phyloP scores from a whole-genome alignment of 2,113 vertebrate species.

The Tupaia chinensis region DNA sequence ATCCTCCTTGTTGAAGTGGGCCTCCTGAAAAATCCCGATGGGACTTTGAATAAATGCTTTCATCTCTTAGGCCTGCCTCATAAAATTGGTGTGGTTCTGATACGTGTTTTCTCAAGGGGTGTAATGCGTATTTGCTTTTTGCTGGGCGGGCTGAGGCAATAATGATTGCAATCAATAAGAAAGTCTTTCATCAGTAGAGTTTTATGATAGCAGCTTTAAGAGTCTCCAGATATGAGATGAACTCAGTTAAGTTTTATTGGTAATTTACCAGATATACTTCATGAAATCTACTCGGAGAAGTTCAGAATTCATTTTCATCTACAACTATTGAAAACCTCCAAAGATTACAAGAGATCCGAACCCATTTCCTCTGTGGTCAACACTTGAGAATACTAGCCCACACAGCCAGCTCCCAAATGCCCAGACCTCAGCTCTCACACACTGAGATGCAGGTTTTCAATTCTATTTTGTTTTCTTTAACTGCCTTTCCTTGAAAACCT shows the following conservation, averaged over 20 bases:
- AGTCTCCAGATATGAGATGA: constrained; percentile 82
- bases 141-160: constrained; percentile 84
- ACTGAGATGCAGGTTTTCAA: background rate
- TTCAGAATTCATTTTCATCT: constrained; percentile 80
- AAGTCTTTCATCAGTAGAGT: constrained; percentile 85
- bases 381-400: background rate
- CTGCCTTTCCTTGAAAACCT: background rate
- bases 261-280: constrained; percentile 82
- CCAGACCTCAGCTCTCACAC: background rate
- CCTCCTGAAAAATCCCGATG: constrained; percentile 75
- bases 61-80: constrained; percentile 84
- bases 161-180: constrained; percentile 89
- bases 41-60: constrained; percentile 79
- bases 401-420: background rate
- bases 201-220: constrained; percentile 85
- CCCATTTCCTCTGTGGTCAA: constrained; percentile 35
- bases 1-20: constrained; percentile 71
- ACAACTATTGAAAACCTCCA: constrained; percentile 63
- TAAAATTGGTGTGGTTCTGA: constrained; percentile 85
- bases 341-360: constrained; percentile 68
- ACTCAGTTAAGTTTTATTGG: constrained; percentile 78
- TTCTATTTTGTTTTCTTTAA: background rate
- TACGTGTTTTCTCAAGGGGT: constrained; percentile 87
- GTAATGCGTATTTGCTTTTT: constrained; percentile 85
- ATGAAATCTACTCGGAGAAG: constrained; percentile 76